Percentiles rank a stretch among this genome's conserved stretches.
These are phyloP conservation scores for Dromas ardeola DNA, from an alignment of 2,113 vertebrate genomes.

Conservation along the genomic window DNA sequence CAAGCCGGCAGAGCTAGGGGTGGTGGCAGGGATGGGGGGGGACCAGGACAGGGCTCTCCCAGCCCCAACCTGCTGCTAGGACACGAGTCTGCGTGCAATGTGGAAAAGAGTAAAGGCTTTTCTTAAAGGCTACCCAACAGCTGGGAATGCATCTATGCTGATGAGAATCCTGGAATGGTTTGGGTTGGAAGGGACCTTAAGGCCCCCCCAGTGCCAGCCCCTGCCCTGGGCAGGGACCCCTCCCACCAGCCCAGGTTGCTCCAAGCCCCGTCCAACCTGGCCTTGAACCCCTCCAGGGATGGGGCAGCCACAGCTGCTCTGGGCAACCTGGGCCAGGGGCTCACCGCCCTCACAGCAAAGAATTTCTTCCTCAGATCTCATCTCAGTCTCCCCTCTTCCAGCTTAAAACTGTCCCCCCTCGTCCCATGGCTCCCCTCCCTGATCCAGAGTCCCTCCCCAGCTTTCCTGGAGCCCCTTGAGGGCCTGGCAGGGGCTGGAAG, in stretches of 20 bases:
- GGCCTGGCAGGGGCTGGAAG: background rate
- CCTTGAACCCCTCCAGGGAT: background rate
- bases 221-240: background rate
- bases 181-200: background rate
- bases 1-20: background rate
- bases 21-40: rapidly evolving
- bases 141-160: rapidly evolving
- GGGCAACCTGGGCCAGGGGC: background rate
- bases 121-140: rapidly evolving
- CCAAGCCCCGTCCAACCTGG: background rate
- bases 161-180: background rate
- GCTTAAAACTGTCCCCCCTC: background rate
- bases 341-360: background rate
- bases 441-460: background rate
- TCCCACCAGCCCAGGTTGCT: background rate
- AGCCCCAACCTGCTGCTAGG: background rate
- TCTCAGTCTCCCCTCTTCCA: background rate
- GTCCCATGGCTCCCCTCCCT: background rate
- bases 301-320: too few species aligned
- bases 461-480: too few species aligned
- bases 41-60: background rate
- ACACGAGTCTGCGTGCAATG: rapidly evolving
- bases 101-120: background rate
- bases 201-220: background rate
- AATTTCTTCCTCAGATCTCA: background rate